Evolutionary conservation across 2,888 invertebrate genomes (phyloP).

Genomic region (Cantharis nigra): DNA sequence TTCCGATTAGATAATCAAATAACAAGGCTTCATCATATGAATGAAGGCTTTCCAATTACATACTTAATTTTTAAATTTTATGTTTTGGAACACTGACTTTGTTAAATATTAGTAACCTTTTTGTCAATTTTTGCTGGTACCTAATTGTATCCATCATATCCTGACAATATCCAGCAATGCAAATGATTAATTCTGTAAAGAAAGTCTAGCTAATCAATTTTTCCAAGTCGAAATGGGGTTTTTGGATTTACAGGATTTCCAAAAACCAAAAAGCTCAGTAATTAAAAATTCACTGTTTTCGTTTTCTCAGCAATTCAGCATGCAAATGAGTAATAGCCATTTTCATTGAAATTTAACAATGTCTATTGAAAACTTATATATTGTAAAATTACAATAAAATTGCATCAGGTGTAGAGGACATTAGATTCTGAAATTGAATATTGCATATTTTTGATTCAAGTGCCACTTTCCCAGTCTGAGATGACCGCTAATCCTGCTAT

Average conservation of each 20-base stretch:
- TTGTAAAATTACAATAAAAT: too few relatives aligned
- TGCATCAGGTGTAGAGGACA: too few relatives aligned
- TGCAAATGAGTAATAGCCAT: too few relatives aligned
- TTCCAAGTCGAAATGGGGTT: neutral
- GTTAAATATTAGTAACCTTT: neutral
- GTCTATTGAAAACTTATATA: neutral
- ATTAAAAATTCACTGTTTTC: too few relatives aligned
- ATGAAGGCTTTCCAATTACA: constrained; percentile 3
- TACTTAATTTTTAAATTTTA: neutral
- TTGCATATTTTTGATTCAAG: too few relatives aligned
- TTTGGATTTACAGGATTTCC: neutral
- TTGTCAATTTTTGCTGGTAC: neutral
- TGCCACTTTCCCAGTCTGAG: too few relatives aligned
- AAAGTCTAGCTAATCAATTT: neutral
- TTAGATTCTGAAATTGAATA: too few relatives aligned
- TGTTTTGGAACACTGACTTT: neutral
- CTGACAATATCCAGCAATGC: neutral
- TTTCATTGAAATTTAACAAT: neutral
- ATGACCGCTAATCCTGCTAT: too few relatives aligned
- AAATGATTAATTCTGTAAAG: neutral
- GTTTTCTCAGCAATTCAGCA: too few relatives aligned
- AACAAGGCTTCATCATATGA: neutral
- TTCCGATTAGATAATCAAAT: constrained; percentile 3
- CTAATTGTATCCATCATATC: neutral
- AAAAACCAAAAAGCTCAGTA: too few relatives aligned